Evolutionary conservation across 2,888 invertebrate species (phyloP).

Genomic region (Galerucella pusilla): DNA sequence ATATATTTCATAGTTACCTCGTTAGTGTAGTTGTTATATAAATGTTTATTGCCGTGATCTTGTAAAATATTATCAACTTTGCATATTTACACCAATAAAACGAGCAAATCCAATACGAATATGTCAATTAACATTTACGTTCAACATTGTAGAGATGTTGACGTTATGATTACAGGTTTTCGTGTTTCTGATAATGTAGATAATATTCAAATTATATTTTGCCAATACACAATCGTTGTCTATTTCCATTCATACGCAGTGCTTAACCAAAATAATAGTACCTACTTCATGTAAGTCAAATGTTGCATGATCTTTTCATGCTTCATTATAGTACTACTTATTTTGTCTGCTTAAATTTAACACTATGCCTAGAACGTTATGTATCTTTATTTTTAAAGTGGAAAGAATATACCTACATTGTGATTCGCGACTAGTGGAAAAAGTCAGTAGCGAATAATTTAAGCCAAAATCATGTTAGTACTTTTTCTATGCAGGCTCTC

Average conservation of each 20-base stretch:
- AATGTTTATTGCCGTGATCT: background rate
- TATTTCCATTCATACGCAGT: background rate
- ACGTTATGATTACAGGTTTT: background rate
- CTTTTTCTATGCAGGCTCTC: too few relatives aligned
- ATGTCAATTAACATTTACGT: background rate
- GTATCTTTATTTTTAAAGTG: too few relatives aligned
- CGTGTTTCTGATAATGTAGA: background rate
- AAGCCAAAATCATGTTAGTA: too few relatives aligned
- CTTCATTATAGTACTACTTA: too few relatives aligned
- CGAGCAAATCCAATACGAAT: background rate
- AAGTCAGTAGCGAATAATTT: too few relatives aligned
- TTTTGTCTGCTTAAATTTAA: too few relatives aligned
- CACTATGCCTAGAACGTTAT: too few relatives aligned
- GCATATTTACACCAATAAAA: constrained; percentile 2
- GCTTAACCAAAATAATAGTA: too few relatives aligned
- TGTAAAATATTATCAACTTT: background rate
- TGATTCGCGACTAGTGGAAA: too few relatives aligned
- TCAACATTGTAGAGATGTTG: background rate
- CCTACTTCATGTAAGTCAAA: too few relatives aligned
- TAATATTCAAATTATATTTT: background rate
- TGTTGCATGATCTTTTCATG: too few relatives aligned
- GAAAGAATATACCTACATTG: too few relatives aligned
- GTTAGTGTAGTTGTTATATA: background rate
- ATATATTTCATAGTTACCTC: background rate
- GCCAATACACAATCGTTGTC: background rate